Percentiles rank a stretch among this genome's conserved stretches.
These are phyloP conservation scores for Oreamnos americanus DNA, from an alignment of 2,113 vertebrate species.

Conservation along the genomic window DNA sequence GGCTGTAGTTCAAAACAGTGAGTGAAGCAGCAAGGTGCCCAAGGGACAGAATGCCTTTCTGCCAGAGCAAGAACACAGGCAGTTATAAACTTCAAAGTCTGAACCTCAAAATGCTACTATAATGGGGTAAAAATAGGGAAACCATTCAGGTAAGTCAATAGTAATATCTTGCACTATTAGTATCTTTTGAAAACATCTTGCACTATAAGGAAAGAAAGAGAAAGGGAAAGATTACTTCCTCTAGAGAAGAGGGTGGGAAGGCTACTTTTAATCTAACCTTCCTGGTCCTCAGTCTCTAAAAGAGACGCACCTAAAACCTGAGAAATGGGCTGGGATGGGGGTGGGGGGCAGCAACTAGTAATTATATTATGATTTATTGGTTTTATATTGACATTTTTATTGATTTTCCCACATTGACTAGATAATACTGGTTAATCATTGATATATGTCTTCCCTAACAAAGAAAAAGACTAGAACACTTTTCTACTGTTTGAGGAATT, in stretches of 20 bases:
- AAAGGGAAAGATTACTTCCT: neutral
- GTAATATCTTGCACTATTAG: neutral
- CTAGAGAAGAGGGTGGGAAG: neutral
- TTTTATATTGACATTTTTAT: neutral
- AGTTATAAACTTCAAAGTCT: neutral
- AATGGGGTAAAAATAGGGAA: neutral
- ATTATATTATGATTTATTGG: neutral
- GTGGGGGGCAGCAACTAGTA: no score
- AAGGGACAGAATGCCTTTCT: constrained; percentile 49
- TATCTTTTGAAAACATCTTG: neutral
- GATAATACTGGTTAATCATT: neutral
- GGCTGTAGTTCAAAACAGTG: constrained; percentile 43
- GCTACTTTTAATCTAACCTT: neutral
- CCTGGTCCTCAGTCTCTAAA: neutral
- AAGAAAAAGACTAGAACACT: neutral
- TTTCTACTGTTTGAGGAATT: neutral
- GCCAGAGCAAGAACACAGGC: constrained; percentile 18
- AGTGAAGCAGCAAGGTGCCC: constrained; percentile 28
- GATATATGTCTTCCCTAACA: neutral
- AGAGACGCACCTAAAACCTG: neutral
- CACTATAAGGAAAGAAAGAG: neutral
- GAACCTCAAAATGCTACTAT: neutral
- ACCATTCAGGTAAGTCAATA: neutral
- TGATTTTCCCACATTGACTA: neutral
- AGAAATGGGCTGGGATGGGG: neutral